Evolutionary conservation across 2,113 vertebrate genomes (phyloP), one percentile per base, ranked within the genome.

Genomic region (Mastomys coucha): DNA sequence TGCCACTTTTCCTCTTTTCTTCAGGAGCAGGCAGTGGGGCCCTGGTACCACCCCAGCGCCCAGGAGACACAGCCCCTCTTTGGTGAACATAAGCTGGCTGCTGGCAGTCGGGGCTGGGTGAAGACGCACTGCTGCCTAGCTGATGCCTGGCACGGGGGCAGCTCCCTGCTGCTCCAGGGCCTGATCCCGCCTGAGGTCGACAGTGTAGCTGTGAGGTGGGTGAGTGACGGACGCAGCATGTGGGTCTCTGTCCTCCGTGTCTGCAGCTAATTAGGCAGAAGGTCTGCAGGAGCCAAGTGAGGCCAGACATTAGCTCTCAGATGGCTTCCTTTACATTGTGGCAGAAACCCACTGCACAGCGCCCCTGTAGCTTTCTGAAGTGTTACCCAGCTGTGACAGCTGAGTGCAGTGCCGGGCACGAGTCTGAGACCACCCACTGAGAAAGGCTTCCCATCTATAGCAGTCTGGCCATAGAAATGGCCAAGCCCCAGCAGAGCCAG

Each of bases 41-140:
- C 98, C 88, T 99, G 99, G 99, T 99, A 99, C 8, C 99, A 99
- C 96, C 98, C 99, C 19, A 98, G 98, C 0, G 98, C 98, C 0
- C 99, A 99, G 98, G 99, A 99, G 84, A 72, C 99, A 56, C 99
- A 99, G 98, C 99, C 99, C 0, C 70, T 99, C 28, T 99, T 99
- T 86, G 96, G 97, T 0, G 98, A 97, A 26, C 95, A n/a, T 0
- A 39, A n/a, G 13, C 67, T 53, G 63, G 73, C 88, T 1, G 85
- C 53, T 53, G 93, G 97, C 4, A 75, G 98, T 24, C 93, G 7
- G 49, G 98, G 99, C 97, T 98, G 96, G 98, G 97, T 99, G 97
- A 98, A 72, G 97, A 99, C 97, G 9, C 96, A 96, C 7, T 99
- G 99, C 96, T 99, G 98, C 96, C 98, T 99, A 7, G 97, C 98